phyloP scores from a whole-genome alignment of 2,113 vertebrate genomes.

The Jaculus jaculus region DNA sequence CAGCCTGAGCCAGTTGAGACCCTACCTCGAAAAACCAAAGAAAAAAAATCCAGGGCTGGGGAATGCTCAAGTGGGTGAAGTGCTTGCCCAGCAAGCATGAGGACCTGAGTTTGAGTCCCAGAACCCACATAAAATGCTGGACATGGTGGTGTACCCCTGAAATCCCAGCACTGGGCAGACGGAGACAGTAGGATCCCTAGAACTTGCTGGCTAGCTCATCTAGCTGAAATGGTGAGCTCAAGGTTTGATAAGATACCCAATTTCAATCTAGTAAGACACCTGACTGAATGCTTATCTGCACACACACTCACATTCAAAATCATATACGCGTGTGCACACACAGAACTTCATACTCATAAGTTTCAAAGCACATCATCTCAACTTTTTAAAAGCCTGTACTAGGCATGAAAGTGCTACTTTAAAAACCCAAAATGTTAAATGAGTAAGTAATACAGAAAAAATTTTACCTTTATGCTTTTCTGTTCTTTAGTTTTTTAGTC shows the following conservation, averaged over 20 bases:
- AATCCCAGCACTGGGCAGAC: background rate
- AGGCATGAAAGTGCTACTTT: background rate
- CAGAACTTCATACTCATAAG: too few relatives aligned
- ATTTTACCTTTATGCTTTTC: conserved; percentile 29
- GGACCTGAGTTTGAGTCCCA: background rate
- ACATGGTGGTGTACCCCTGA: background rate
- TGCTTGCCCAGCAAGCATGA: background rate
- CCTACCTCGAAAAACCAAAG: too few relatives aligned
- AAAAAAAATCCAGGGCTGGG: too few relatives aligned
- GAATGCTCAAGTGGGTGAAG: background rate
- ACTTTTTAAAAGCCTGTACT: background rate
- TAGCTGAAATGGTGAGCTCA: background rate
- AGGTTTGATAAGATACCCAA: background rate
- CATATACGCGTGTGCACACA: too few relatives aligned
- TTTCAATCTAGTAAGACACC: too few relatives aligned
- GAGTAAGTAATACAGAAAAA: background rate
- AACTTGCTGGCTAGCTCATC: background rate
- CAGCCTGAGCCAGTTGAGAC: too few relatives aligned
- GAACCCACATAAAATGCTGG: background rate
- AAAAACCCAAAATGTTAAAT: conserved; percentile 23
- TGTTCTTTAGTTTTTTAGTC: conserved; percentile 6
- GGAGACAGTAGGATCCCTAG: background rate
- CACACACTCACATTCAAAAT: background rate
- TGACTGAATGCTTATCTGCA: too few relatives aligned
- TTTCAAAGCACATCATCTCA: background rate